A percentile compares a stretch with the other conserved stretches of the same genome.
These are phyloP conservation scores for Sylvilagus bachmani DNA, from an alignment of 2,113 vertebrate genomes.

Conservation along the genomic window DNA sequence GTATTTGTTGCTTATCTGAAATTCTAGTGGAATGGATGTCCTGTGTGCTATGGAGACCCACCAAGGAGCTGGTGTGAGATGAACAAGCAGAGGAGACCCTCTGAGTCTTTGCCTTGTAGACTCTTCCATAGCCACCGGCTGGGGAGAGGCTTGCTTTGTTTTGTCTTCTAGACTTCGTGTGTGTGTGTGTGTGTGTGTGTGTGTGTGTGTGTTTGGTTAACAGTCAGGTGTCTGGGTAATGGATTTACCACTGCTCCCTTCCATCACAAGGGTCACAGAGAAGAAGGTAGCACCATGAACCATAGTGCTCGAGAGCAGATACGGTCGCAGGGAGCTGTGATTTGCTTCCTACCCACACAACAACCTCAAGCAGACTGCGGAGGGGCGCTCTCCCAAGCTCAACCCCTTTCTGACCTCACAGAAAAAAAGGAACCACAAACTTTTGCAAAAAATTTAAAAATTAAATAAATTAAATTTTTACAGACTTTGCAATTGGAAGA, in stretches of 20 bases:
- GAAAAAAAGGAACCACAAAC: background rate
- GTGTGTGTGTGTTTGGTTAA: background rate
- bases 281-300: background rate
- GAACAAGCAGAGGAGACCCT: background rate
- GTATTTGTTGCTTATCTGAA: background rate
- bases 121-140: background rate
- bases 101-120: background rate
- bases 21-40: background rate
- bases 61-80: background rate
- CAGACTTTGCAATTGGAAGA: constrained; percentile 30
- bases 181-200: background rate
- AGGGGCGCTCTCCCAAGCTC: background rate
- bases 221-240: background rate
- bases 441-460: background rate
- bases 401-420: background rate
- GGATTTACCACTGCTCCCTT: background rate
- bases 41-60: background rate
- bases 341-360: background rate
- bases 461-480: constrained; percentile 21
- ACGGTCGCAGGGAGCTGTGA: background rate
- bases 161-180: background rate
- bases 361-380: background rate
- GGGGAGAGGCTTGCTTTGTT: background rate
- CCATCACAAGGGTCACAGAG: background rate
- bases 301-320: background rate